These are phyloP conservation scores for Zelostemma sp. DNA, from an alignment of 1,140 invertebrate species.

Conservation along the genomic window DNA sequence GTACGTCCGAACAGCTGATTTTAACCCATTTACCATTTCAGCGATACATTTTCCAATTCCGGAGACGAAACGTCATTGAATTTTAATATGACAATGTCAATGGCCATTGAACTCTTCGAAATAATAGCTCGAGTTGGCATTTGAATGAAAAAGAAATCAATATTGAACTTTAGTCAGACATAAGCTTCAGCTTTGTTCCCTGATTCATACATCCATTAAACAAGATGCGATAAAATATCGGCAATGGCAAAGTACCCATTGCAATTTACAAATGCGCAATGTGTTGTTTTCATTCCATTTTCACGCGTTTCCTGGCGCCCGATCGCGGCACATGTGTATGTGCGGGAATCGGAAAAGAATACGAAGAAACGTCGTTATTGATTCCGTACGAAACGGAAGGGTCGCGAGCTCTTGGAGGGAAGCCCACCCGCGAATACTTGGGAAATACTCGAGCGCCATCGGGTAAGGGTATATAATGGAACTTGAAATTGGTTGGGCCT, in stretches of 20 bases:
- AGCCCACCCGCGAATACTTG: constrained; percentile 7
- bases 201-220: no score
- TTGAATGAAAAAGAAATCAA: no score
- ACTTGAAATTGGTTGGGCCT: constrained; percentile 70
- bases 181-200: no score
- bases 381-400: constrained; percentile 43
- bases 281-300: constrained; percentile 4
- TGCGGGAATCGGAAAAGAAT: constrained; percentile 47
- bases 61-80: no score
- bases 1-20: neutral
- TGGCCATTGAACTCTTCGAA: no score
- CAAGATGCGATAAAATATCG: no score
- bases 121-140: no score
- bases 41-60: neutral
- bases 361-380: constrained; percentile 48
- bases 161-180: no score
- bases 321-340: constrained; percentile 29
- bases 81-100: no score
- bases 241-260: no score
- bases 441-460: constrained; percentile 54
- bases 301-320: neutral
- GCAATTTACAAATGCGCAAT: no score
- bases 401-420: constrained; percentile 13
- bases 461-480: constrained; percentile 67
- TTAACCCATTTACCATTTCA: neutral